Conservation (phyloP, 2,888 invertebrate species). For the Sphaerophoria taeniata region DNA sequence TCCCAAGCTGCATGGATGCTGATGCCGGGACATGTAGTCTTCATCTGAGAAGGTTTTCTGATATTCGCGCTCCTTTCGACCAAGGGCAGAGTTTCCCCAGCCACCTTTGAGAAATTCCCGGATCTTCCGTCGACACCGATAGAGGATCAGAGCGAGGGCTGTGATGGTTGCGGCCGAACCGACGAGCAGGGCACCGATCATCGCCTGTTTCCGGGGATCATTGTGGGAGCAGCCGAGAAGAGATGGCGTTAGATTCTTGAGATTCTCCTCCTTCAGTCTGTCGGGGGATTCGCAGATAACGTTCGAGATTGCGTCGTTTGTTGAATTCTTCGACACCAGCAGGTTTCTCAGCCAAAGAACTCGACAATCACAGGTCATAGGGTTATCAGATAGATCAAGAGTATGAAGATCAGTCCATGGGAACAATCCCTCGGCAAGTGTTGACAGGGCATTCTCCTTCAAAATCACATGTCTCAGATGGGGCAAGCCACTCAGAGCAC, state of each 20-base stretch:
- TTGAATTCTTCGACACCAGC: slow-evolving; percentile 82
- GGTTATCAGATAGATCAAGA: slow-evolving; percentile 92
- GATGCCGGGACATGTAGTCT: slow-evolving; percentile 86
- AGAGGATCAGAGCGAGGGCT: slow-evolving; percentile 88
- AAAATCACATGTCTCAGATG: slow-evolving; percentile 90
- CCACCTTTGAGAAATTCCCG: slow-evolving; percentile 91
- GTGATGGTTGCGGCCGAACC: slow-evolving; percentile 89
- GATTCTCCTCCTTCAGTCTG: slow-evolving; percentile 87
- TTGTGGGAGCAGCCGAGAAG: slow-evolving; percentile 92
- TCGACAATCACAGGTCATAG: slow-evolving; percentile 91
- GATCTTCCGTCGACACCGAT: slow-evolving; percentile 90
- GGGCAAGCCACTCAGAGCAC: slow-evolving; percentile 90
- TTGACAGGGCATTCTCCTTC: slow-evolving; percentile 90
- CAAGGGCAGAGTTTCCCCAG: slow-evolving; percentile 82
- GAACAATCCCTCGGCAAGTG: slow-evolving; percentile 90
- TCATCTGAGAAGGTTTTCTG: slow-evolving; percentile 95
- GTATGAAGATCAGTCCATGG: slow-evolving; percentile 90
- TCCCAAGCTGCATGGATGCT: slow-evolving; percentile 82
- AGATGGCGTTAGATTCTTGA: slow-evolving; percentile 88
- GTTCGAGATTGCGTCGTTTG: slow-evolving; percentile 80
- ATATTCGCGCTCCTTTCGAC: slow-evolving; percentile 92
- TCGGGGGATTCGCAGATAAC: slow-evolving; percentile 90
- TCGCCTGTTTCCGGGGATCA: slow-evolving; percentile 90
- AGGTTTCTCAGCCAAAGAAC: slow-evolving; percentile 91
- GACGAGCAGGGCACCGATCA: slow-evolving; percentile 90